Conservation (phyloP, 2,113 vertebrate genomes). For the Tachycineta bicolor region DNA sequence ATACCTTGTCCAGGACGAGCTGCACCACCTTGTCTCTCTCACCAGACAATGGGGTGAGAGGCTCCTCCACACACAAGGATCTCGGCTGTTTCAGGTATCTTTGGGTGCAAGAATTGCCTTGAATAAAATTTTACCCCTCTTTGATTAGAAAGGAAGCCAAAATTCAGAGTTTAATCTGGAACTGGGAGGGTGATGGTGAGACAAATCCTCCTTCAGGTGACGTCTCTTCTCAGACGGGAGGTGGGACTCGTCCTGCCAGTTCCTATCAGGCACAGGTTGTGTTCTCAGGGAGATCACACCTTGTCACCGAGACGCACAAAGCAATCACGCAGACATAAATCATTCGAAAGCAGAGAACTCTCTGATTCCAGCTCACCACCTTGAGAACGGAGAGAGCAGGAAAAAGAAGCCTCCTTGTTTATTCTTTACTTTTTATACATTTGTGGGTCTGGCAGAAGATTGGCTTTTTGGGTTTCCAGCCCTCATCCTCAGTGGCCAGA, state of each 20-base stretch:
- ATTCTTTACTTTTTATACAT: too few species aligned
- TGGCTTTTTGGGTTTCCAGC: too few species aligned
- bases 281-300: background rate
- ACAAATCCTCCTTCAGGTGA: background rate
- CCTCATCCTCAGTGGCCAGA: too few species aligned
- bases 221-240: background rate
- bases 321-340: too few species aligned
- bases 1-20: background rate
- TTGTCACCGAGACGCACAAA: too few species aligned
- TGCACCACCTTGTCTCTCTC: background rate
- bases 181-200: rapidly evolving
- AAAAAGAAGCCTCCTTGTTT: too few species aligned
- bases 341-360: too few species aligned
- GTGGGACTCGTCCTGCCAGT: background rate
- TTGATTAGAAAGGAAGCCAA: background rate
- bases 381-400: too few species aligned
- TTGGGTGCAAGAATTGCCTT: background rate
- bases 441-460: too few species aligned
- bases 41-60: background rate
- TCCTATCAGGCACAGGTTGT: background rate
- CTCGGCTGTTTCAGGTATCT: background rate
- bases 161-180: background rate
- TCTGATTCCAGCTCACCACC: too few species aligned
- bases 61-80: background rate
- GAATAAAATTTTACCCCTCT: background rate